Evolutionary conservation across 2,113 vertebrate genomes (phyloP).

Genomic region (Potamarius usumacintae): DNA sequence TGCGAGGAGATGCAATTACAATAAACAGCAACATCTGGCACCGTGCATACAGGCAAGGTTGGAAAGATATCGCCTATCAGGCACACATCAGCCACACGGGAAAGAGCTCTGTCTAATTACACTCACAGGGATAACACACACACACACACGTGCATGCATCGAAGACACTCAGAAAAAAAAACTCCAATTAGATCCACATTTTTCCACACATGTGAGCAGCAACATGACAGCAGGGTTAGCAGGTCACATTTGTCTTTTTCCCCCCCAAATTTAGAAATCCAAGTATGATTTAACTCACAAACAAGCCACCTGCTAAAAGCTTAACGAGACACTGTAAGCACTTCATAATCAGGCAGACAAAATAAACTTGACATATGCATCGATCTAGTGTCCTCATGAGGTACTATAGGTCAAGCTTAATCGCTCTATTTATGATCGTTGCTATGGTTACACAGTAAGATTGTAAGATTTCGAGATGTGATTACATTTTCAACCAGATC

Average conservation of each 20-base stretch:
- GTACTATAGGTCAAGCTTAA: background rate
- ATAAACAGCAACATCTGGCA: conserved; percentile 49
- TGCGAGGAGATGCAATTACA: conserved; percentile 39
- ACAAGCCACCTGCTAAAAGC: conserved; percentile 14
- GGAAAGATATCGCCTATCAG: conserved; percentile 38
- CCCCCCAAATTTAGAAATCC: background rate
- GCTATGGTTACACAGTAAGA: background rate
- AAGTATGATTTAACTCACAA: background rate
- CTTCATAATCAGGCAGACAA: background rate
- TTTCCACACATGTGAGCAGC: conserved; percentile 5
- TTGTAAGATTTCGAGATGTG: background rate
- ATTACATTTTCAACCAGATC: background rate
- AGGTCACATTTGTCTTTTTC: background rate
- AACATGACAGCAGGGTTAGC: conserved; percentile 21
- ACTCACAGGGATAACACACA: conserved; percentile 30
- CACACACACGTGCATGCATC: background rate
- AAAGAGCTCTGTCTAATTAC: conserved; percentile 43
- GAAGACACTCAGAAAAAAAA: background rate
- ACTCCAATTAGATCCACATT: conserved; percentile 24
- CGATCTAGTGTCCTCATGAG: background rate
- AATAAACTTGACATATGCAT: background rate
- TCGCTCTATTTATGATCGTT: background rate
- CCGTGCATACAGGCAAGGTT: conserved; percentile 22
- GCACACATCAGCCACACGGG: conserved; percentile 47
- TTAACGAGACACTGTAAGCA: background rate